Base-by-base conservation (phyloP, 2,888 invertebrate genomes). In the Rhagium mordax region DNA sequence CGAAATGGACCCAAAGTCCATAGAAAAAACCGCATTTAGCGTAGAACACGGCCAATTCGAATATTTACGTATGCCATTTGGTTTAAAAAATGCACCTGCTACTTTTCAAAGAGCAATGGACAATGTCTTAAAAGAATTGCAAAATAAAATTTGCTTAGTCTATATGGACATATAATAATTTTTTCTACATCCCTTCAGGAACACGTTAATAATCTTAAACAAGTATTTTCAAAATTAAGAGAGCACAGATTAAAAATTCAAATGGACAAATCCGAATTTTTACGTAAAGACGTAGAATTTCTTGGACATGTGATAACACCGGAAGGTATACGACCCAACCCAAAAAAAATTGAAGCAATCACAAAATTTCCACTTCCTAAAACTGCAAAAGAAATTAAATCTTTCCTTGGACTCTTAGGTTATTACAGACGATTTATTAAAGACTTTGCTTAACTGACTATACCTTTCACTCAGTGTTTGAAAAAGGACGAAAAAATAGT, bases 381-480 rank as follows among this genome's bases (percentile, higher is more conserved):
- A 51, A 74, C 69, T 5, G 16, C 15, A 3, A 74, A 82, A 74
- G 71, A 83, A 75, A 81, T 84, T 3, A 82, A 82, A 80, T 51
- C 60, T 10, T 84, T 84, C 59, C 48, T 74, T 3, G 74, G 81
- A 53, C 29, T 64, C 7, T 10, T 70, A 27, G 64, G 70, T 41
- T 82, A 81, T 21, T 82, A 80, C 59, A 49, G 77, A 10, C 70
- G 69, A 66, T 81, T 70, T 33, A 62, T 74, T 10, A 41, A 68
- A 2, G 47, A 68, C 18, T 76, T 72, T 21, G 70, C 72, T 0
- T 68, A 76, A 68, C 24, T 74, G 5, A 70, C 74, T 3, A 74
- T 74, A 74, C 74, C 72, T 6, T 18, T 74, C 2, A 74, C 76
- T 1, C 65, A 53, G 29, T 76, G 73, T 33, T 59, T 74, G 15